Evolutionary conservation across 2,888 invertebrate species (phyloP).

Genomic region (Lasioglossum malachurum): DNA sequence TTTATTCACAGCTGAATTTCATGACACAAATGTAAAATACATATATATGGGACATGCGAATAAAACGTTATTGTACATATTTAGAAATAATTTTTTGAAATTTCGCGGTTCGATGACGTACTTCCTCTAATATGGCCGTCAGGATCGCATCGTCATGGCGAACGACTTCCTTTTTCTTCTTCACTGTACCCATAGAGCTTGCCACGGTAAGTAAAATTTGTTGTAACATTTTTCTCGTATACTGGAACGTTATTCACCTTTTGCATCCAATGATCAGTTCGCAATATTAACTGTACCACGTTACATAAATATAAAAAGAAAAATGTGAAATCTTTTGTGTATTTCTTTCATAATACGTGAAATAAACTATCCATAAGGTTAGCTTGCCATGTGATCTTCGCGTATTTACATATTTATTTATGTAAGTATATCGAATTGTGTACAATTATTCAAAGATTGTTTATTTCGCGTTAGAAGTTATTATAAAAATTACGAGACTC

Average conservation of each 20-base stretch:
- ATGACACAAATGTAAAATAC: constrained; percentile 2
- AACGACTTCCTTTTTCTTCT: constrained; percentile 63
- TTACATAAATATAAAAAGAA: not conserved
- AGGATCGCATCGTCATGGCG: not conserved
- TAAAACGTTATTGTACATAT: not conserved
- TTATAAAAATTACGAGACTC: not conserved
- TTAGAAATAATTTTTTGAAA: constrained; percentile 11
- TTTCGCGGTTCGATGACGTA: constrained; percentile 19
- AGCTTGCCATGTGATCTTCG: constrained; percentile 35
- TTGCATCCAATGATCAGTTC: not conserved
- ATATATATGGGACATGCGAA: not conserved
- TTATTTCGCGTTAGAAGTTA: not conserved
- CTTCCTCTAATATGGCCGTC: constrained; percentile 15
- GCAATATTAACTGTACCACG: not conserved
- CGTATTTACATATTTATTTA: not conserved
- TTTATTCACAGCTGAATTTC: not conserved
- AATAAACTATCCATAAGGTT: constrained; percentile 28
- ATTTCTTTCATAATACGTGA: constrained; percentile 19
- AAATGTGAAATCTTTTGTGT: not conserved
- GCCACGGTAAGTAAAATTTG: constrained; percentile 81
- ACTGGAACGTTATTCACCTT: not conserved
- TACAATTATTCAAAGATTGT: not conserved
- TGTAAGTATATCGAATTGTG: not conserved
- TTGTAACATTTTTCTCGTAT: not conserved
- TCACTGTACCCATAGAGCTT: constrained; percentile 80